Base-by-base conservation (phyloP, 2,888 invertebrate species). In the Mellilla xanthometata region DNA sequence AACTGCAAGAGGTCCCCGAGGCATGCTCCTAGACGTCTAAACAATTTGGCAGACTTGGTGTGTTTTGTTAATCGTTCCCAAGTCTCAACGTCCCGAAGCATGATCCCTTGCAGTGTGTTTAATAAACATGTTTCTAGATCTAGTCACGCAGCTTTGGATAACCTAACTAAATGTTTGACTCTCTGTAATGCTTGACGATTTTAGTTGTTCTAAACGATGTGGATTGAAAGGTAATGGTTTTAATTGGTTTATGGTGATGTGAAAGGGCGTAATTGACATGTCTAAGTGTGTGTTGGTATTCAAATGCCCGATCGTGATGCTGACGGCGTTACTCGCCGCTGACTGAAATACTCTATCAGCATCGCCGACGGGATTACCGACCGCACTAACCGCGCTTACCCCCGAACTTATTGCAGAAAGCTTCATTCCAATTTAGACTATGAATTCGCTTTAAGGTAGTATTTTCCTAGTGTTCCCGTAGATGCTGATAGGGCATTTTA, bases 221-320 rank as follows among this genome's bases (percentile, higher is more conserved):
- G 89, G 89, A 89, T 87, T 89, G 84, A 77, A 86, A 89, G 88
- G 89, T 88, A 88, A 89, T 83, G 77, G 78, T 77, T 84, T 88
- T 87, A 80, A 79, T 79, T 85, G 88, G 86, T 84, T 86, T 83
- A 75, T 87, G 86, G 76, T 81, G 83, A 84, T 85, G 79, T 86
- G 81, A 81, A 85, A 84, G 86, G 82, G 81, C 81, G 82, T 83
- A 77, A 72, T 81, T 79, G 76, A 77, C 62, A 72, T 77, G 72
- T 78, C 69, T 83, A 76, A 80, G 86, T 88, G 88, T 92, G 93
- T 93, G 93, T 93, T 93, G 93, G 93, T 93, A 93, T 93, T 93
- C 93, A 93, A 93, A 93, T 93, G 93, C 89, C 87, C 89, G 89
- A 89, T 87, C 85, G 87, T 82, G 86, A 87, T 87, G 89, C 88